Evolutionary conservation across 2,888 invertebrate species (phyloP).

Genomic region (Lycaena phlaeas): DNA sequence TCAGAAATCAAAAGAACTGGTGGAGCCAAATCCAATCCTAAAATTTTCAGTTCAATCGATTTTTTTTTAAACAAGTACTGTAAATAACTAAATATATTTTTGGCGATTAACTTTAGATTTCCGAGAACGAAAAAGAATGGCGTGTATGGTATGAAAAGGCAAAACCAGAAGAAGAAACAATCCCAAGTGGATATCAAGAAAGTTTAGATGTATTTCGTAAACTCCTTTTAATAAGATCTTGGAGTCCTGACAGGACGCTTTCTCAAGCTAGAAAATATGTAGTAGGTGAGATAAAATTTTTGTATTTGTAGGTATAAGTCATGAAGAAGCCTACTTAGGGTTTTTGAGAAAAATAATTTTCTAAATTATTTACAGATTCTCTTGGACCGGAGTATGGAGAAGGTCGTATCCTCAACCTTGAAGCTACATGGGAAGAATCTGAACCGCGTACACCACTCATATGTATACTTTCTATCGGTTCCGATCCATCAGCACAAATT

Average conservation of each 20-base stretch:
- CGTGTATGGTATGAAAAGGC: slow-evolving; percentile 93
- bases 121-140: slow-evolving; percentile 91
- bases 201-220: slow-evolving; percentile 91
- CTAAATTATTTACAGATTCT: slow-evolving; percentile 74
- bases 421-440: slow-evolving; percentile 91
- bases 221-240: slow-evolving; percentile 88
- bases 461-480: slow-evolving; percentile 94
- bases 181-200: slow-evolving; percentile 92
- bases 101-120: too few relatives aligned
- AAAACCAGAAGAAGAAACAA: slow-evolving; percentile 90
- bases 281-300: slow-evolving; percentile 69
- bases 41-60: too few relatives aligned
- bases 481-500: slow-evolving; percentile 97
- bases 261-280: slow-evolving; percentile 95
- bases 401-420: slow-evolving; percentile 92
- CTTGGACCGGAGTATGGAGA: slow-evolving; percentile 91
- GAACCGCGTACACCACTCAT: slow-evolving; percentile 91
- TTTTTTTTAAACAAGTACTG: too few relatives aligned
- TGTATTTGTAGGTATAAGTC: too few relatives aligned
- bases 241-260: slow-evolving; percentile 95
- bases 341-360: not conserved
- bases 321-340: too few relatives aligned
- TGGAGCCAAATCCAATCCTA: too few relatives aligned
- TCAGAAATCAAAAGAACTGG: too few relatives aligned
- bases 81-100: too few relatives aligned